Percentiles rank a stretch among this genome's conserved stretches.
These are phyloP conservation scores for Fregetta grallaria DNA, from an alignment of 2,113 vertebrate species.

Conservation along the genomic window DNA sequence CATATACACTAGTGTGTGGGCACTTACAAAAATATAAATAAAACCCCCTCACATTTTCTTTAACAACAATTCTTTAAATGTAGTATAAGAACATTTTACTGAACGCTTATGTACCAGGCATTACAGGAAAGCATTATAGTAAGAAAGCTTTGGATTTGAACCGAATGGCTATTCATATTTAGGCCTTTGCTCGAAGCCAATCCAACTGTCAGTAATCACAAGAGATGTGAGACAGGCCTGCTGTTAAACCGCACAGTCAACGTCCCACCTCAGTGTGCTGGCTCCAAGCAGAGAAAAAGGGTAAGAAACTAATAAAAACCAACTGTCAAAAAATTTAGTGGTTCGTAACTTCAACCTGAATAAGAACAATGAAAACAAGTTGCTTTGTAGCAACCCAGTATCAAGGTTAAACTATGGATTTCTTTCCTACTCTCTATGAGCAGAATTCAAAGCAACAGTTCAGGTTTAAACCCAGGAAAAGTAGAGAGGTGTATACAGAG, in stretches of 20 bases:
- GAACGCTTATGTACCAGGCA: not conserved
- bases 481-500: not conserved
- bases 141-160: not conserved
- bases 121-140: not conserved
- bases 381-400: not conserved
- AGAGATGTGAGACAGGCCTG: not conserved
- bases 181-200: not conserved
- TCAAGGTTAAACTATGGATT: not conserved
- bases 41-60: not conserved
- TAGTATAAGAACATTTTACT: not conserved
- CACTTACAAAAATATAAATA: not conserved
- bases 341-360: not conserved
- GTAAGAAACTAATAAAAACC: not conserved
- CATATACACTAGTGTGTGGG: not conserved
- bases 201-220: not conserved
- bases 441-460: not conserved
- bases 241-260: not conserved
- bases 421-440: not conserved
- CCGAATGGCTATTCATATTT: not conserved
- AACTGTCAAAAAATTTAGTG: not conserved
- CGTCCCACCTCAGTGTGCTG: not conserved
- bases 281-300: not conserved
- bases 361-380: not conserved
- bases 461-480: not conserved
- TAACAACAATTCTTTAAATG: not conserved